Evolutionary conservation across 2,888 invertebrate genomes (phyloP).

Genomic region (Trachelus tabidus): DNA sequence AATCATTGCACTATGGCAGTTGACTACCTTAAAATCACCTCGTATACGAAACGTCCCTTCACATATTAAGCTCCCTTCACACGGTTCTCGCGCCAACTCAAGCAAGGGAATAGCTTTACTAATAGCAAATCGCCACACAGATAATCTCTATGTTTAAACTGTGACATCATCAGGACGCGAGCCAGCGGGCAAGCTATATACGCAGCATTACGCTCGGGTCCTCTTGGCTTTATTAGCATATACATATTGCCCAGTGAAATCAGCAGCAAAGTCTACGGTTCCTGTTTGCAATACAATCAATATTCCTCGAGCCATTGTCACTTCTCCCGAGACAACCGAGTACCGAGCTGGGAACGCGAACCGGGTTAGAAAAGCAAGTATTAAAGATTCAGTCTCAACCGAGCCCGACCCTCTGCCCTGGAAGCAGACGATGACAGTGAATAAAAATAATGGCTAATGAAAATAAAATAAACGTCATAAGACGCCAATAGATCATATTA

Average conservation of each 20-base stretch:
- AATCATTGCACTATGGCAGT: background rate
- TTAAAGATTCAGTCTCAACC: background rate
- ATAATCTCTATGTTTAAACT: constrained; percentile 57
- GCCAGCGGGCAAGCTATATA: constrained; percentile 37
- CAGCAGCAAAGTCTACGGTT: background rate
- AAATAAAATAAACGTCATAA: background rate
- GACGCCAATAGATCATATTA: background rate
- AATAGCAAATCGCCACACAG: constrained; percentile 29
- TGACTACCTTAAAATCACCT: background rate
- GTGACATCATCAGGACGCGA: constrained; percentile 55
- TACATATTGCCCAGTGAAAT: background rate
- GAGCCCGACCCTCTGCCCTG: background rate
- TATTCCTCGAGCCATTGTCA: background rate
- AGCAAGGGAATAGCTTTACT: background rate
- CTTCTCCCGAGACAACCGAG: background rate
- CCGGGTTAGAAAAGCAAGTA: background rate
- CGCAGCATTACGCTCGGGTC: background rate
- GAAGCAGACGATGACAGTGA: background rate
- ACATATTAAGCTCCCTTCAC: background rate
- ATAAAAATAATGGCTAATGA: background rate
- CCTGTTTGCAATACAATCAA: background rate
- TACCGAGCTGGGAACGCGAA: background rate
- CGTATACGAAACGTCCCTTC: background rate
- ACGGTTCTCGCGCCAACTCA: too few species aligned
- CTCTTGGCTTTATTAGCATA: background rate